phyloP scores from a whole-genome alignment of 1,140 invertebrate genomes.

The Cydia pomonella region DNA sequence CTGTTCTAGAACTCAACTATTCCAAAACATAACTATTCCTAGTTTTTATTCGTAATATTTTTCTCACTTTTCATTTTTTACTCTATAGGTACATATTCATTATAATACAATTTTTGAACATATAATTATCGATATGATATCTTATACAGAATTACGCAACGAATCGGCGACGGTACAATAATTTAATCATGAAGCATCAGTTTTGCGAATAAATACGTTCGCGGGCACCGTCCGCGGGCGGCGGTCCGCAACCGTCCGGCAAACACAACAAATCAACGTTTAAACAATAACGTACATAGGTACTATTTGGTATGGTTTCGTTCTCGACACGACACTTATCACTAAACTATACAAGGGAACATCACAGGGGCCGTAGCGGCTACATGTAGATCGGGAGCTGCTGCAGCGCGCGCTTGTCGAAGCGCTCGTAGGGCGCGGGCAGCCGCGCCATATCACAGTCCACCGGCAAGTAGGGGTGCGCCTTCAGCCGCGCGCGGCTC shows the following conservation, averaged over 20 bases:
- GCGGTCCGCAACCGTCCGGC: conserved; percentile 53
- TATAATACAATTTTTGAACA: conserved; percentile 80
- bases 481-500: conserved; percentile 60
- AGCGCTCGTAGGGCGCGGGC: conserved; percentile 70
- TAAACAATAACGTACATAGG: conserved; percentile 71
- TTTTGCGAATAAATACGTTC: conserved; percentile 73
- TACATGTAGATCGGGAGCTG: conserved; percentile 78
- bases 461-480: conserved; percentile 72
- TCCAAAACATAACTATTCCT: conserved; percentile 77
- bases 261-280: conserved; percentile 68
- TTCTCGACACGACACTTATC: conserved; percentile 54
- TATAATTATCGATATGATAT: conserved; percentile 80
- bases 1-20: conserved; percentile 72
- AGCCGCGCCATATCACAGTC: conserved; percentile 71
- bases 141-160: conserved; percentile 78
- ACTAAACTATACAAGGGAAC: conserved; percentile 71
- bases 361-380: conserved; percentile 66
- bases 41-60: conserved; percentile 78
- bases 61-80: conserved; percentile 79
- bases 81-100: conserved; percentile 78
- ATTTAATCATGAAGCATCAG: conserved; percentile 74
- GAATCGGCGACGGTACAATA: conserved; percentile 76
- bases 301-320: conserved; percentile 68
- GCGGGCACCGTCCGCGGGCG: conserved; percentile 38
- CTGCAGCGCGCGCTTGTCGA: conserved; percentile 75